Base-by-base conservation (phyloP, 2,113 vertebrate species). In the Amazona vittata region DNA sequence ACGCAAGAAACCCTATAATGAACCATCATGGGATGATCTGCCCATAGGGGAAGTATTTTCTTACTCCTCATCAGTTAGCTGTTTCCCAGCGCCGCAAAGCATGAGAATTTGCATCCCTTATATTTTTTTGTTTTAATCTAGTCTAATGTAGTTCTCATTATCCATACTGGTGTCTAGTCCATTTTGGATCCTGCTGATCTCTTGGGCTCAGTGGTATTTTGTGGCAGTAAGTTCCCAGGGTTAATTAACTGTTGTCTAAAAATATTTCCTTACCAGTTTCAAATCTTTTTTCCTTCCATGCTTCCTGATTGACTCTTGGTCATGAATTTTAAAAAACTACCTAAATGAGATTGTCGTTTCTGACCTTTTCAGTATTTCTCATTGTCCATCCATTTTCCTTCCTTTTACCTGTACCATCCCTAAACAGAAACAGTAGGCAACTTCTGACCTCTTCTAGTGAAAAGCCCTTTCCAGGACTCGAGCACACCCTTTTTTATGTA, bases 211-310 rank as follows among this genome's bases (percentile, higher is more conserved):
- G 39, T 43, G 28, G 49, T 79, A 68, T 79, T 94, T 90, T 69
- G 37, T 69, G n/a, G 52, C 70, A 85, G 0, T 63, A 77, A 89
- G 10, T 78, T 92, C 47, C 92, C 86, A 73, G 67, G 78, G 31
- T 87, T 93, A 95, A 93, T 83, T 75, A 83, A 74, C 33, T 64
- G 21, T 82, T 92, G 62, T 53, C 73, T 85, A 76, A 92, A 94
- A 92, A 35, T 41, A 84, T 65, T 95, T 94, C 77, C 57, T 79
- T 91, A 76, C 69, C 15, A 2, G 55, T 82, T 96, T 96, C 12
- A 28, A 52, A 82, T 57, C 15, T 35, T 75, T 83, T 91, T 91
- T 44, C 39, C 18, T 69, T 74, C 80, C 37, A 9, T 83, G 10
- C 35, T 78, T 93, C 90, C 55, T 86, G 62, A 62, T 18, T 44